Conservation (phyloP, 2,888 invertebrate genomes). For the Dioctria linearis region DNA sequence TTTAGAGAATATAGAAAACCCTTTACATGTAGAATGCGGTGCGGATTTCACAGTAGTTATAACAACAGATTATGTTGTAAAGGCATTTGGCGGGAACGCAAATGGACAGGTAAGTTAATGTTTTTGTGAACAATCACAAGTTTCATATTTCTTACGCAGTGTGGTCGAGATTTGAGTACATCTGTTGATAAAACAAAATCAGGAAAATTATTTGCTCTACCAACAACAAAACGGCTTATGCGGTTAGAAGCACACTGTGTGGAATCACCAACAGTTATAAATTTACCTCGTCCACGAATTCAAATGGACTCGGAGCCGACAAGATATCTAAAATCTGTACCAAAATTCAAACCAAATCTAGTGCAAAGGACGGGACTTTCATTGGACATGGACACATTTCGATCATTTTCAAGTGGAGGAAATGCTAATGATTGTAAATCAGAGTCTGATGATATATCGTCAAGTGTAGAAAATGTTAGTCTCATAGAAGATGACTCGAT, state of each 20-base stretch:
- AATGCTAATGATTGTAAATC: constrained; percentile 61
- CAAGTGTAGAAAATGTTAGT: constrained; percentile 69
- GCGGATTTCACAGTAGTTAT: constrained; percentile 71
- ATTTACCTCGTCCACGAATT: constrained; percentile 68
- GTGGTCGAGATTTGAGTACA: constrained; percentile 68
- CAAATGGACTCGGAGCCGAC: constrained; percentile 67
- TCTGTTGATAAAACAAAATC: constrained; percentile 67
- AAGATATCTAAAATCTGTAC: constrained; percentile 70
- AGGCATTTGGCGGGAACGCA: constrained; percentile 71
- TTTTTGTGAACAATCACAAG: not conserved
- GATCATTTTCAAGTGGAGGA: constrained; percentile 62
- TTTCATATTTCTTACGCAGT: constrained; percentile 60
- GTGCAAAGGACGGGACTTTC: constrained; percentile 66
- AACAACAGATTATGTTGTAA: constrained; percentile 68
- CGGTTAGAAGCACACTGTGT: constrained; percentile 70
- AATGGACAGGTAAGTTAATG: constrained; percentile 66
- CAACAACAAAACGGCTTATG: constrained; percentile 69
- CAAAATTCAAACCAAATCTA: constrained; percentile 67
- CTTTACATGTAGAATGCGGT: constrained; percentile 70
- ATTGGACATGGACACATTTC: constrained; percentile 61
- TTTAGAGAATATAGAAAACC: constrained; percentile 67
- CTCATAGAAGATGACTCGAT: constrained; percentile 66
- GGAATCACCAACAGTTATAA: constrained; percentile 68
- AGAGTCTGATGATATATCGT: constrained; percentile 61
- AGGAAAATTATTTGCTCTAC: constrained; percentile 68